Percentiles rank a stretch among this genome's conserved stretches.
These are phyloP conservation scores for Vireo altiloquus DNA, from an alignment of 2,113 vertebrate species.

Conservation along the genomic window DNA sequence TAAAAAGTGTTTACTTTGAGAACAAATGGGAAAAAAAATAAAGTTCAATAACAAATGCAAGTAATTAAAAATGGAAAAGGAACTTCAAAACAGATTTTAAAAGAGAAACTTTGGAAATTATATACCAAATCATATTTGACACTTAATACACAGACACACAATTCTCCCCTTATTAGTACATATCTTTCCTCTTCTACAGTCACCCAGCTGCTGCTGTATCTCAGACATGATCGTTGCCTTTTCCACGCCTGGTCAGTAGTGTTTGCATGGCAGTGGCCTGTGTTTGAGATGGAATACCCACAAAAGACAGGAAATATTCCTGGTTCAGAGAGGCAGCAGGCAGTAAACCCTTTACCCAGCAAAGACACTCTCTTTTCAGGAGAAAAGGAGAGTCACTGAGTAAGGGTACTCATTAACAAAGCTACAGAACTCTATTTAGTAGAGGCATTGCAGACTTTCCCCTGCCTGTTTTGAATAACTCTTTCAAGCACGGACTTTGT, in stretches of 20 bases:
- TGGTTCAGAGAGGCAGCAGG: not conserved
- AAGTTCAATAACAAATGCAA: constrained; percentile 19
- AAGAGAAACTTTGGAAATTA: not conserved
- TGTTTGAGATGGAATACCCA: not conserved
- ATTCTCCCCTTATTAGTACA: not conserved
- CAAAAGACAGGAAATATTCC: not conserved
- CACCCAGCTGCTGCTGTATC: not conserved
- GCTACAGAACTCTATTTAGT: not conserved
- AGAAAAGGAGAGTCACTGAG: not conserved
- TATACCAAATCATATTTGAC: not conserved
- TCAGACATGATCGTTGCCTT: not conserved
- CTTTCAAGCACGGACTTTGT: not conserved
- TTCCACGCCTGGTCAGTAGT: not conserved
- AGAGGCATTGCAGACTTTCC: not conserved
- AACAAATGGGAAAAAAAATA: constrained; percentile 24
- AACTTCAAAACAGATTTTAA: not conserved
- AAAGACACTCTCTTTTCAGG: not conserved
- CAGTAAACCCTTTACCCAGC: not conserved
- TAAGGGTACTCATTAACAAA: not conserved
- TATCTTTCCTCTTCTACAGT: not conserved
- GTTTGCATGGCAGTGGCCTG: not conserved
- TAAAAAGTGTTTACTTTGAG: constrained; percentile 19
- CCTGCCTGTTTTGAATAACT: not conserved
- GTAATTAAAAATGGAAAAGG: not conserved
- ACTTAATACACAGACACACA: not conserved